phyloP scores from a whole-genome alignment of 2,888 invertebrate genomes.

The Ctenicera cuprea region DNA sequence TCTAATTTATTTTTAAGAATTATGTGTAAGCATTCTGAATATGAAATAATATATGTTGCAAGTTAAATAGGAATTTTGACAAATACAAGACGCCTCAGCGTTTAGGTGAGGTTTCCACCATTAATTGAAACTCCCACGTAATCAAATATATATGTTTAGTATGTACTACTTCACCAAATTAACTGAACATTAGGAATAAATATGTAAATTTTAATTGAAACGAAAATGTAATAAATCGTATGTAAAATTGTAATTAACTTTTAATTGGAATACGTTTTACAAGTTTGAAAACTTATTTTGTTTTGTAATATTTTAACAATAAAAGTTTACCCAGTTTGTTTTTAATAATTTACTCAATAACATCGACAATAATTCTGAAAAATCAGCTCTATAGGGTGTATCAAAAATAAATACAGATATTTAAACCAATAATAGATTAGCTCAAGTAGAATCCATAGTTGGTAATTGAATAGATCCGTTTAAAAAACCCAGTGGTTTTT shows the following conservation, averaged over 20 bases:
- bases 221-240: neutral
- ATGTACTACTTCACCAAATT: conserved; percentile 1
- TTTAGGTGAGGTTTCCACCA: neutral
- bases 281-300: neutral
- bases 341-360: too few species aligned
- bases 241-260: conserved; percentile 6
- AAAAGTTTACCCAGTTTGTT: too few species aligned
- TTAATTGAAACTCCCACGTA: too few species aligned
- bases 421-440: too few species aligned
- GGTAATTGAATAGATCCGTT: too few species aligned
- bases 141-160: too few species aligned
- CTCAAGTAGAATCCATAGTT: too few species aligned
- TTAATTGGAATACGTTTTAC: neutral
- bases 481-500: too few species aligned
- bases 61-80: too few species aligned
- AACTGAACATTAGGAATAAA: neutral
- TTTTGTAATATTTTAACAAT: conserved; percentile 3
- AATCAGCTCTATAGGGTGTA: too few species aligned
- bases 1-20: conserved; percentile 37
- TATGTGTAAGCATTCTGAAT: neutral
- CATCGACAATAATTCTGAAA: too few species aligned
- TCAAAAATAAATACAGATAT: too few species aligned
- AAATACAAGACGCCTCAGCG: neutral
- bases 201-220: neutral
- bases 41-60: conserved; percentile 20